A percentile compares a stretch with the other conserved stretches of the same genome.
phyloP scores from a whole-genome alignment of 2,113 vertebrate genomes.

The Uria aalge region DNA sequence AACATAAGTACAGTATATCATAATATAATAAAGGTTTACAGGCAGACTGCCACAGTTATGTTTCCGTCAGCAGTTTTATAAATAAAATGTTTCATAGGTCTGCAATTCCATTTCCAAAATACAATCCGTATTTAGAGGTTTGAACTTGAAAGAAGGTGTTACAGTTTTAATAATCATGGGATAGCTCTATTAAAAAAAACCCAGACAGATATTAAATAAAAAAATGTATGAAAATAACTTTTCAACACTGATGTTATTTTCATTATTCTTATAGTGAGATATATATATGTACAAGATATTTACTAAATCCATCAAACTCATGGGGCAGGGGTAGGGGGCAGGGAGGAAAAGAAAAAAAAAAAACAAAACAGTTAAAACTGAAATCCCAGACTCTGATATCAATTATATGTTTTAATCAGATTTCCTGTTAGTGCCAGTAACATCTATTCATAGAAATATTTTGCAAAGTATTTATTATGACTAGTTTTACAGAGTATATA shows the following conservation, averaged over 20 bases:
- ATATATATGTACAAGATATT: neutral
- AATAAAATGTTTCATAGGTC: neutral
- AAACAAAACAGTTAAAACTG: neutral
- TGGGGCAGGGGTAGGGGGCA: fast-evolving
- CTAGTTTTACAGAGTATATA: neutral
- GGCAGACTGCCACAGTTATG: neutral
- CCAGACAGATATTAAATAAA: neutral
- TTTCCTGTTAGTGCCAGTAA: neutral
- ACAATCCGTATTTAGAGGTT: neutral
- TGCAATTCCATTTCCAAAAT: neutral
- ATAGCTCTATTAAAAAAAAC: neutral
- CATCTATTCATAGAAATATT: neutral
- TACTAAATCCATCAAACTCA: neutral
- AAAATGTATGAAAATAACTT: neutral
- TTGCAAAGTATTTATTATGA: neutral
- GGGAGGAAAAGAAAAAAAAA: no score
- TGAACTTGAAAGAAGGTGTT: neutral
- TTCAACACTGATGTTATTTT: neutral
- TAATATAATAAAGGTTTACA: neutral
- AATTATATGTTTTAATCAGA: neutral
- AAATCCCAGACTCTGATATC: neutral
- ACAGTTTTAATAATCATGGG: neutral
- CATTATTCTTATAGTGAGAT: neutral
- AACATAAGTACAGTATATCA: neutral
- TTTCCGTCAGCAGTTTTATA: neutral